Evolutionary conservation across 2,888 invertebrate species (phyloP), one percentile per base, ranked within the genome.

Genomic region (Schrankia costaestrigalis): DNA sequence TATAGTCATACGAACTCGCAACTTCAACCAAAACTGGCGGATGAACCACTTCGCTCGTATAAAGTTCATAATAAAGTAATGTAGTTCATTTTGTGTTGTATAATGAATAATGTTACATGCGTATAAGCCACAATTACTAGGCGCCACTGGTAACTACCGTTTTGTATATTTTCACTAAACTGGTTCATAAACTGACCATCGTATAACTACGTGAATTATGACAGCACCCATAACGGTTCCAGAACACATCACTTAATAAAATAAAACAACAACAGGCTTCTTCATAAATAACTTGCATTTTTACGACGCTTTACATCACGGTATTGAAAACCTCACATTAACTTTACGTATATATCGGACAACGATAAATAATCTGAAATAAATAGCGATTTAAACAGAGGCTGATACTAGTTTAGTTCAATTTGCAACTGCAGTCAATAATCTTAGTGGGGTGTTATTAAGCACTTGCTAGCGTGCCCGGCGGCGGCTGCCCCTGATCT

Each of bases 361-460:
- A 46, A 52, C 55, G 43, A 63, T 69, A 74, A 67, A 67, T 66
- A 57, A 64, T 46, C 49, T 53, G 67, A 72, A 72, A 73, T 76
- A 74, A 78, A 74, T 70, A 73, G 66, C 67, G 63, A 71, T 72
- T 72, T 72, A 78, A 77, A 78, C 78, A 70, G 72, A 77, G 63
- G 67, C 62, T 56, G 67, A 70, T 72, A 74, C 71, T 66, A 67
- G 78, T 72, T 76, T 70, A 63, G 76, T 75, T 83, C 71, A 75
- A 81, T 84, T 83, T 83, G 81, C 76, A 77, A 76, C 70, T 68
- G 77, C 74, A 73, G 72, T 78, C 76, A 74, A 75, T 81, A 76
- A 74, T 74, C 71, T 67, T 62, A 60, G 74, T 61, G 71, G 76
- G 76, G 76, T 81, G 82, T 80, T 81, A 83, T 84, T 84, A 84